phyloP scores from a whole-genome alignment of 2,113 vertebrate species.

The Anhinga rufa region DNA sequence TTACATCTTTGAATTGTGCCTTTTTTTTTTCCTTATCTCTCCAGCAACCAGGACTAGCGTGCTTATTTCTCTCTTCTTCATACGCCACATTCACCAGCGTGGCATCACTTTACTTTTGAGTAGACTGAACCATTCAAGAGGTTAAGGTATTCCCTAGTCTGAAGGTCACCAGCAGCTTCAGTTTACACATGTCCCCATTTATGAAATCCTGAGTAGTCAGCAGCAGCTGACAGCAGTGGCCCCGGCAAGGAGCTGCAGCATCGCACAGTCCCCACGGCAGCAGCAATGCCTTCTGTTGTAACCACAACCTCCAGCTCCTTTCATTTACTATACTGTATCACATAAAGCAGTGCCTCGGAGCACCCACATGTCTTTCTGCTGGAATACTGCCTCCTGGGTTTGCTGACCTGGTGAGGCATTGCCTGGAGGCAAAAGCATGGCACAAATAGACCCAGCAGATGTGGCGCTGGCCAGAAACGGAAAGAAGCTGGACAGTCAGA shows the following conservation, averaged over 20 bases:
- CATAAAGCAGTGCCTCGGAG: background rate
- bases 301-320: background rate
- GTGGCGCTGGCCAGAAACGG: background rate
- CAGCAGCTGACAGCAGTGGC: background rate
- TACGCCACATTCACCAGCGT: background rate
- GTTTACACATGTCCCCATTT: background rate
- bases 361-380: background rate
- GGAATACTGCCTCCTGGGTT: background rate
- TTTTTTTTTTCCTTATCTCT: background rate
- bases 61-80: background rate
- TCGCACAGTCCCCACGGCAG: background rate
- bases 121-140: background rate
- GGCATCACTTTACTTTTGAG: background rate
- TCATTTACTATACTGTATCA: background rate
- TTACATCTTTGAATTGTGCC: background rate
- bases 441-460: background rate
- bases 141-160: background rate
- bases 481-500: background rate
- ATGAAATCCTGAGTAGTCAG: background rate
- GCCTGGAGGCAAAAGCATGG: background rate
- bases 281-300: rapidly evolving
- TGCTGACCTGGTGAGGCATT: background rate
- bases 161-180: constrained; percentile 6
- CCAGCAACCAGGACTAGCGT: background rate
- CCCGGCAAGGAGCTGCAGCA: background rate